phyloP scores from a whole-genome alignment of 2,797 vertebrate species.

The Ctenochaetus hawaiiensis region DNA sequence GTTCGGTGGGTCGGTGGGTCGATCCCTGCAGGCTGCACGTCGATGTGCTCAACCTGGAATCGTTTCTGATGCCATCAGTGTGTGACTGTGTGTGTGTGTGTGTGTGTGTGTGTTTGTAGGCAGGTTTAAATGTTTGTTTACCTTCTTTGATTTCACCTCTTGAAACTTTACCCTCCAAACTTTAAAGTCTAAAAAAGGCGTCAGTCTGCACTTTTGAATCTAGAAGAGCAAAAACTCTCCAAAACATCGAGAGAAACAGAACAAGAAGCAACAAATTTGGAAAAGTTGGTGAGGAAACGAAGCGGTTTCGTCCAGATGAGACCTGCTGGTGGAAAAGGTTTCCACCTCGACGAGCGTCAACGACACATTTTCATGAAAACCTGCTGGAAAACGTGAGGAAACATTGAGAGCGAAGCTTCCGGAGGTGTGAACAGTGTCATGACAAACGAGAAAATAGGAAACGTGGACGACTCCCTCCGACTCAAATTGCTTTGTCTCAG shows the following conservation, averaged over 20 bases:
- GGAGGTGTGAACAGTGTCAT: slow-evolving; percentile 16
- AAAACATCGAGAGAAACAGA: neutral
- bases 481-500: slow-evolving; percentile 52
- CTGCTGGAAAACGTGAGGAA: slow-evolving; percentile 6
- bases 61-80: too few species aligned
- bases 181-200: neutral
- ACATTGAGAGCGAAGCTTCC: neutral
- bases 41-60: too few species aligned
- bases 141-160: neutral
- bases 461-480: slow-evolving; percentile 25
- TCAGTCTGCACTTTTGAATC: neutral
- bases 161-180: neutral
- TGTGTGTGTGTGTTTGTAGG: too few species aligned
- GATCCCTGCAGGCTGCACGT: too few species aligned
- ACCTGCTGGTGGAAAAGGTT: slow-evolving; percentile 6
- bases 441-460: slow-evolving; percentile 46
- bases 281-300: neutral
- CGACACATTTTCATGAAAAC: slow-evolving; percentile 5
- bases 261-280: neutral
- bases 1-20: too few species aligned
- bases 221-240: too few species aligned
- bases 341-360: neutral
- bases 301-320: neutral
- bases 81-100: too few species aligned
- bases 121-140: neutral